Evolutionary conservation across 2,888 invertebrate species (phyloP).

Genomic region (Xanthostigma xanthostigma): DNA sequence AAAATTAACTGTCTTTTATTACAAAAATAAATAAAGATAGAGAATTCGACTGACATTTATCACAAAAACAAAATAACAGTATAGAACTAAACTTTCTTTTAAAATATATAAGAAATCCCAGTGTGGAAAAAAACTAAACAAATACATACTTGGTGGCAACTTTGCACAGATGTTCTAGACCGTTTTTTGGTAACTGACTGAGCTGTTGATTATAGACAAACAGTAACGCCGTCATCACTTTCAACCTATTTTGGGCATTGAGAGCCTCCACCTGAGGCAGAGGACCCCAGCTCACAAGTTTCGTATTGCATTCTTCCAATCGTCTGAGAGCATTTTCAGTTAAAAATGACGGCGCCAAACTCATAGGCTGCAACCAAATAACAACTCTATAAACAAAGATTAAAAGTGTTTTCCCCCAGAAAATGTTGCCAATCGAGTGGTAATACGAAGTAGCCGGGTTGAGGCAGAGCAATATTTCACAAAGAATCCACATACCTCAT

Average conservation of each 20-base stretch:
- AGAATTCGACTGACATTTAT: too few species aligned
- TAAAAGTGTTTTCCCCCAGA: not conserved
- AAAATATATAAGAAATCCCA: too few species aligned
- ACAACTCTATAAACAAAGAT: not conserved
- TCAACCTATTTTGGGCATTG: constrained; percentile 80
- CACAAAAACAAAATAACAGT: too few species aligned
- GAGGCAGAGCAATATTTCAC: too few species aligned
- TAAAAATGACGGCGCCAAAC: constrained; percentile 59
- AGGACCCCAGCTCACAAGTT: constrained; percentile 82
- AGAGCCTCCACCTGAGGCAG: constrained; percentile 76
- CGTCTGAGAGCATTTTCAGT: constrained; percentile 73
- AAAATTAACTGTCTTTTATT: too few species aligned
- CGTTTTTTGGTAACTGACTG: constrained; percentile 61
- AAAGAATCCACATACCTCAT: constrained; percentile 45
- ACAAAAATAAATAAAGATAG: too few species aligned
- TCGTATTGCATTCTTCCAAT: constrained; percentile 80
- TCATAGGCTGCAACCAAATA: constrained; percentile 44
- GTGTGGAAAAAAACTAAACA: too few species aligned
- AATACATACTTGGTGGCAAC: constrained; percentile 55
- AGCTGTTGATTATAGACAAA: constrained; percentile 81
- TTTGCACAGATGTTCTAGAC: constrained; percentile 66
- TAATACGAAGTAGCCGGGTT: not conserved
- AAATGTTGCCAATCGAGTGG: not conserved
- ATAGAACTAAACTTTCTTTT: too few species aligned
- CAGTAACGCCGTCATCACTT: constrained; percentile 77